Evolutionary conservation across 2,888 invertebrate species (phyloP).

Genomic region (Parthenolecanium corni): DNA sequence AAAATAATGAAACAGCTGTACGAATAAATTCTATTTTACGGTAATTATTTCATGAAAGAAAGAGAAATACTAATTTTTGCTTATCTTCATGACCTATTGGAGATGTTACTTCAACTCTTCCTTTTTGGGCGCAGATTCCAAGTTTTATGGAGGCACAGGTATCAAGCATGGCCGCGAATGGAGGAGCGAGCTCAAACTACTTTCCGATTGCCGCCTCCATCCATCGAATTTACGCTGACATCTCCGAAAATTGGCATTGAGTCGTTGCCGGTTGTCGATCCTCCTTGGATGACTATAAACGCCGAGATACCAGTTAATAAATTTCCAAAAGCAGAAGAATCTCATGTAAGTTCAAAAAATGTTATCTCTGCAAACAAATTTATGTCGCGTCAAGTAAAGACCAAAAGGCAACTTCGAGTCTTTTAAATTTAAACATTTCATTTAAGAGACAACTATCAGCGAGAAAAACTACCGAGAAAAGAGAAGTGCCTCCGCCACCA

Average conservation of each 20-base stretch:
- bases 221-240: conserved; percentile 96
- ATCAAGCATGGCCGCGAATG: conserved; percentile 99
- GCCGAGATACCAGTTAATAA: conserved; percentile 98
- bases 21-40: conserved; percentile 72
- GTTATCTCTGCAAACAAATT: too few relatives aligned
- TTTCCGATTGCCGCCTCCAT: conserved; percentile 97
- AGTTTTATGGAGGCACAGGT: conserved; percentile 90
- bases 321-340: conserved; percentile 85
- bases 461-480: conserved; percentile 95
- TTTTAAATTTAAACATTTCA: conserved; percentile 3
- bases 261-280: conserved; percentile 87
- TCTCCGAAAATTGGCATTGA: conserved; percentile 98
- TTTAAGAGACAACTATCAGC: conserved; percentile 83
- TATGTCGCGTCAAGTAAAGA: too few relatives aligned
- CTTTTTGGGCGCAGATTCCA: conserved; percentile 54
- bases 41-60: conserved; percentile 37
- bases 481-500: conserved; percentile 47
- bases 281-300: conserved; percentile 90
- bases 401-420: too few relatives aligned
- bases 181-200: conserved; percentile 91
- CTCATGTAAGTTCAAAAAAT: conserved; percentile 56
- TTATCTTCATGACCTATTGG: not conserved
- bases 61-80: not conserved
- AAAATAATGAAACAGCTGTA: conserved; percentile 67
- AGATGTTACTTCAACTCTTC: not conserved